Base-by-base conservation (phyloP, 2,113 vertebrate genomes). In the Salvelinus alpinus region DNA sequence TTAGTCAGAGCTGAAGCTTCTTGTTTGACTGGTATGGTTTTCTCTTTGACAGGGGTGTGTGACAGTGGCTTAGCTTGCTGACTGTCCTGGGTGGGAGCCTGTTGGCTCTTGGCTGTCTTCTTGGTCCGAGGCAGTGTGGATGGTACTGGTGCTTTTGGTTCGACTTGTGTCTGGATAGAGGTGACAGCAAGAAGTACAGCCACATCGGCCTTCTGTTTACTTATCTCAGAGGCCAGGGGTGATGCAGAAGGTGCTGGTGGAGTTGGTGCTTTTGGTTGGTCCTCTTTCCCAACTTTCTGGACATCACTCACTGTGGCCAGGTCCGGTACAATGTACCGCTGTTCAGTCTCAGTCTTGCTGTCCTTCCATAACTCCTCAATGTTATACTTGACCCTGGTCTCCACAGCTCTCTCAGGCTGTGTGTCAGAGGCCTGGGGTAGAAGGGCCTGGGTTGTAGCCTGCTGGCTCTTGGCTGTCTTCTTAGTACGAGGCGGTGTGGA, bases 321-420 rank as follows among this genome's bases (percentile, higher is more conserved):
- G 60, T 92, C 87, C 3, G 91, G 78, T 38, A 89, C 70, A 24
- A 92, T 14, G 66, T 86, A 88, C 75, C 85, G 80, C 9, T 3
- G 81, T 34, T 89, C 73, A 13, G 22, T 60, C n/a, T 91, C 86
- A 62, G 20, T 24, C 8, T 74, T 72, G 5, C 70, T 76, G 66
- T 80, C 59, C 11, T 79, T 76, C 38, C 14, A 51, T 22, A 65
- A 7, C 31, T 27, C n/a, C 13, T 13, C 60, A 9, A 0, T 68
- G 27, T 68, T 13, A 66, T 5, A 27, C 4, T 31, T 11, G 66
- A 18, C 14, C 1, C 18, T 5, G 29, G 1, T 2, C 60, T 64
- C 60, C 20, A n/a, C n/a, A 64, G n/a, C 60, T 64, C 4, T 20
- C 6, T 62, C 6, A 3, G 22, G 59, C 25, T 25, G 64, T 5